These are phyloP conservation scores for Brachyptera putata DNA, from an alignment of 2,888 invertebrate genomes.

Conservation along the genomic window DNA sequence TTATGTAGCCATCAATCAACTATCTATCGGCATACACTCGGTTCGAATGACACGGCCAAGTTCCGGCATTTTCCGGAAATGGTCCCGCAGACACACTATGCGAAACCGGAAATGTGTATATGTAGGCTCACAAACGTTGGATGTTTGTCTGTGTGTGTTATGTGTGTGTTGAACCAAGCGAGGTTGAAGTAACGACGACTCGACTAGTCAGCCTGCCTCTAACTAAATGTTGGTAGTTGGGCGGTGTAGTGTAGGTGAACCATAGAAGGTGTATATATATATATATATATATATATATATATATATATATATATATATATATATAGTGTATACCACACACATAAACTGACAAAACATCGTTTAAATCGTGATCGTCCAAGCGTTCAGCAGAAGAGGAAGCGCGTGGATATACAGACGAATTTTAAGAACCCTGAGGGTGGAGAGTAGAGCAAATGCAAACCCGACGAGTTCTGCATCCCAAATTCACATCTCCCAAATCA, in stretches of 20 bases:
- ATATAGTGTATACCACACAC: neutral
- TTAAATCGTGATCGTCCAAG: neutral
- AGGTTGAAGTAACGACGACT: neutral
- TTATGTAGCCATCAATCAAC: slow-evolving; percentile 7
- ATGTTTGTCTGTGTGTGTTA: too few species aligned
- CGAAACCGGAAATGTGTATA: neutral
- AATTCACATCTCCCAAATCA: too few species aligned
- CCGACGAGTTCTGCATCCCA: too few species aligned
- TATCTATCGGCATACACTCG: neutral
- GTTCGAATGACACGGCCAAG: neutral
- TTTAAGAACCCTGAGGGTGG: too few species aligned
- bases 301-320: too few species aligned
- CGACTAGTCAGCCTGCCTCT: neutral
- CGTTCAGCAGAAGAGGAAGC: neutral
- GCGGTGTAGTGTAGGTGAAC: too few species aligned
- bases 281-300: too few species aligned
- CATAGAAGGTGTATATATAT: too few species aligned
- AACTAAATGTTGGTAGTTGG: neutral
- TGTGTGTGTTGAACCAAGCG: neutral
- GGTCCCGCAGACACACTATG: neutral
- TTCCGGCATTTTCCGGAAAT: neutral
- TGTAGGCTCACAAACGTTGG: too few species aligned
- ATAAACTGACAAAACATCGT: neutral
- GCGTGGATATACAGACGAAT: too few species aligned
- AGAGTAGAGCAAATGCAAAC: too few species aligned